Base-by-base conservation (phyloP, 2,113 vertebrate genomes). In the Syngnathus typhle region DNA sequence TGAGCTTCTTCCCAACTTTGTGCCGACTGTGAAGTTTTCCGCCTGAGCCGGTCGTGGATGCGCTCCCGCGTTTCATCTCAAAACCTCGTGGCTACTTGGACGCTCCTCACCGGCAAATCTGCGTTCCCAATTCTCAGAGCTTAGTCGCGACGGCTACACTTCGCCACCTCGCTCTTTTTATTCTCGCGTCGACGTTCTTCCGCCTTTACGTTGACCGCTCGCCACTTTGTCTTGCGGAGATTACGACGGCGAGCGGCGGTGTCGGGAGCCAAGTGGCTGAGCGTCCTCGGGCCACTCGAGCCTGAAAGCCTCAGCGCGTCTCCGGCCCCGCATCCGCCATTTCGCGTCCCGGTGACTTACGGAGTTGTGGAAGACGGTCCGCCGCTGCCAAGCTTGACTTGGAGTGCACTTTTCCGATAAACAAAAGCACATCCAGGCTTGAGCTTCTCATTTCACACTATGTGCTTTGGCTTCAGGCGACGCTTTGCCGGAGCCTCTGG, bases 381-480 rank as follows among this genome's bases (percentile, higher is more conserved):
- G 77, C 67, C 69, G 73, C 69, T 93, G 91, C 91, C 91, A 93
- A 91, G 82, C 89, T 88, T 58, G 90, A 91, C 91, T 91, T 91
- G 85, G 91, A 90, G 91, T 93, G 91, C 90, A 91, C 89, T 90
- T 91, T 91, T 91, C 89, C 88, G 91, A 93, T 93, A 93, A 93
- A 93, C 91, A 93, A 91, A 93, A 93, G 91, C 91, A 91, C 90
- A 91, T 93, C 91, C 86, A 82, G 87, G 91, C 89, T 88, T 90
- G 89, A 91, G 91, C 91, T 90, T 86, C 90, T 93, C 91, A 92
- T 92, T 92, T 93, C 91, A 93, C 91, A 92, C 90, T 91, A 84
- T 92, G 91, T 91, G 91, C 91, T 91, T 93, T 93, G 91, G 91
- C 91, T 91, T 78, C 77, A 80, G 89, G 88, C 88, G 70, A 79